Base-by-base conservation (phyloP, 2,888 invertebrate genomes). In the Erannis defoliaria region DNA sequence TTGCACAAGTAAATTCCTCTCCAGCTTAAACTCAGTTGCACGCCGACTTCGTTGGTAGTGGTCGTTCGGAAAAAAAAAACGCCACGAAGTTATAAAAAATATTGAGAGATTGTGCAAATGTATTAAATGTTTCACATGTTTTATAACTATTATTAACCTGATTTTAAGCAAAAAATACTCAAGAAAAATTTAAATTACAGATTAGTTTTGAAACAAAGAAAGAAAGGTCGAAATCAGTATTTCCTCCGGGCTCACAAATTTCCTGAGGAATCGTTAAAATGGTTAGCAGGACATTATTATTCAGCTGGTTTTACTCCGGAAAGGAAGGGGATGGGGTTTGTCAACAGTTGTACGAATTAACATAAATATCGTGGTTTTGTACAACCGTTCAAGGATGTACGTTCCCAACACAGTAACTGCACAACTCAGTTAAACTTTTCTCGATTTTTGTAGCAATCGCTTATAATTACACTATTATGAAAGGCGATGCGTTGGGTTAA, bases 271-370 rank as follows among this genome's bases (percentile, higher is more conserved):
- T 40, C 51, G 51, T 40, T 51, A 31, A 19, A 46, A 46, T 18
- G 31, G 46, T 33, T 29, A 29, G 38, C 40, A 21, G 12, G 51
- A 29, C 29, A 51, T 57, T 57, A 53, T 62, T 58, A 63, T 63
- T 58, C 55, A 49, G 42, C 56, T 8, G 57, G 54, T 14, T 45
- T 12, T 42, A 9, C 45, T n/a, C 35, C 43, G 12, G 56, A 29
- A 33, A 35, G 38, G 40, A 37, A 29, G 56, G 38, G 62, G 49
- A 55, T 54, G 63, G 55, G 48, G 55, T 58, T 58, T 63, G 63
- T 63, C 63, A 63, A 63, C 57, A 63, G 57, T 63, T 63, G 63
- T 63, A 51, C 33, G 55, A 63, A 63, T 63, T 58, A 58, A 46
- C 58, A 63, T 58, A 63, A 57, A 63, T 58, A 58, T 58, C 56